Base-by-base conservation (phyloP, 2,888 invertebrate genomes). In the Pheosia gnoma region DNA sequence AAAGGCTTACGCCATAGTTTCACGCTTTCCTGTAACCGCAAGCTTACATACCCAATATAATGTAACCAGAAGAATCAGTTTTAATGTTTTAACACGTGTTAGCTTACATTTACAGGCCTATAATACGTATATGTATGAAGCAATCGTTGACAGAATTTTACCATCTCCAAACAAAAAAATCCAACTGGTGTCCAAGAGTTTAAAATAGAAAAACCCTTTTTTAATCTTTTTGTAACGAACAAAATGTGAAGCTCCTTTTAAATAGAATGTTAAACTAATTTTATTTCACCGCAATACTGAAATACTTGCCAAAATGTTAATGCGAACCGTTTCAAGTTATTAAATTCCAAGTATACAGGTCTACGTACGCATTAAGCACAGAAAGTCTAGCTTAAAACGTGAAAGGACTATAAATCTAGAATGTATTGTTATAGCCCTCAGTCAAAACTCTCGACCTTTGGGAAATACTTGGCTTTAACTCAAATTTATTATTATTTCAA, bases 401-500 rank as follows among this genome's bases (percentile, higher is more conserved):
- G 63, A 72, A 72, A 71, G 70, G 68, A 47, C 66, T 60, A 71
- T 80, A 80, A 80, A 81, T 80, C 72, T 67, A 57, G 51, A 65
- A 75, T 64, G 65, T 68, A 68, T 68, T 72, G 73, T 75, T 80
- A 81, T 77, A 74, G 69, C 74, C 71, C 65, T 63, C 53, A 75
- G 71, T 75, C 79, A 73, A 71, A 76, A 76, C 64, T 80, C 72
- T 54, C 60, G 60, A 45, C 65, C 68, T 57, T 41, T 45, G 55
- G 45, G 59, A 52, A 61, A 62, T 65, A 71, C 74, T 78, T 68
- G 9, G 62, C 39, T 66, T 66, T 78, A 78, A 82, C 77, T 72
- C 62, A 77, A 82, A 83, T 83, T 82, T 81, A 83, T 81, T 77
- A 75, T 79, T 75, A 81, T 81, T 74, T 62, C 63, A 67, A 59